Percentiles rank a stretch among this genome's conserved stretches.
These are phyloP conservation scores for Andrena dorsata DNA, from an alignment of 2,888 invertebrate species.

Conservation along the genomic window DNA sequence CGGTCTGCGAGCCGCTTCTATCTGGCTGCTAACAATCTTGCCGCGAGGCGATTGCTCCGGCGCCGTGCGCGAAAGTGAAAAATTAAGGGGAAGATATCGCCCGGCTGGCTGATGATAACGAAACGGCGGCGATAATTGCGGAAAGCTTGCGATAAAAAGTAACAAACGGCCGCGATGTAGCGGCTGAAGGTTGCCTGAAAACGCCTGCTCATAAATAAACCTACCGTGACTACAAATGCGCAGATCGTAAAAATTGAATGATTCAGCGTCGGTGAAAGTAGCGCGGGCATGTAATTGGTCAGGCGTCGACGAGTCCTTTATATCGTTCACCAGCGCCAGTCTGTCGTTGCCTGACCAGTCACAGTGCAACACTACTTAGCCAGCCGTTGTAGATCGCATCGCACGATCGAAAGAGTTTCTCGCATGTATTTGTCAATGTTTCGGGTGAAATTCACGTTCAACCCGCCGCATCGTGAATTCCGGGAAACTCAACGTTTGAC, in stretches of 20 bases:
- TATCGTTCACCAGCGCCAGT: not conserved
- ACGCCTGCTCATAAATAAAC: constrained; percentile 34
- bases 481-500: constrained; percentile 20
- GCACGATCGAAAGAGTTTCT: too few species aligned
- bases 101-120: constrained; percentile 39
- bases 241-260: constrained; percentile 14
- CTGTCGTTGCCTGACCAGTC: not conserved
- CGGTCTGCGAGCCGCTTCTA: constrained; percentile 25
- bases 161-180: constrained; percentile 50
- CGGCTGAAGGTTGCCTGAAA: constrained; percentile 40
- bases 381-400: too few species aligned
- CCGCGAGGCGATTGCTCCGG: constrained; percentile 33
- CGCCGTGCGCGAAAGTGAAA: constrained; percentile 48
- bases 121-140: constrained; percentile 54
- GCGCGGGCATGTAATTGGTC: not conserved
- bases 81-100: constrained; percentile 53
- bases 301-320: not conserved
- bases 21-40: constrained; percentile 48
- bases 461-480: constrained; percentile 2
- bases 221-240: not conserved
- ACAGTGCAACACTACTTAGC: not conserved
- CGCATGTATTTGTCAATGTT: not conserved
- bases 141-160: constrained; percentile 53
- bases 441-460: constrained; percentile 1
- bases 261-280: not conserved